Evolutionary conservation across 2,888 invertebrate species (phyloP).

Genomic region (Tryphoninae sp.): DNA sequence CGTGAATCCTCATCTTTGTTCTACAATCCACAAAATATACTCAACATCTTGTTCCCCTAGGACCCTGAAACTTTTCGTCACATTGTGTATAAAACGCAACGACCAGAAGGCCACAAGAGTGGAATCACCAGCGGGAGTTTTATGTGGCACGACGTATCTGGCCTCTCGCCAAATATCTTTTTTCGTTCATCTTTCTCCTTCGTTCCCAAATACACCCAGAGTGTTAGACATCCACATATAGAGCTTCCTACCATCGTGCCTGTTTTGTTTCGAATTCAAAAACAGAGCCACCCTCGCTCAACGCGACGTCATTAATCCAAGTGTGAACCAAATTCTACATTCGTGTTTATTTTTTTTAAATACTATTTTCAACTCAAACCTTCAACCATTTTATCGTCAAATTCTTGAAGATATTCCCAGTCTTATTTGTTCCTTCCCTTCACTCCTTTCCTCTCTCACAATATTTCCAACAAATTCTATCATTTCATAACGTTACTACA

Average conservation of each 20-base stretch:
- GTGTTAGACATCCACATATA: not conserved
- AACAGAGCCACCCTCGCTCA: conserved; percentile 6
- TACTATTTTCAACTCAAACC: not conserved
- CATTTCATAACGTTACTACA: not conserved
- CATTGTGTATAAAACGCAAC: conserved; percentile 17
- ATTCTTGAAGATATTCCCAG: not conserved
- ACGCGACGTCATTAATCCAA: not conserved
- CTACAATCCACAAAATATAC: not conserved
- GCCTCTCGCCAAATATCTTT: conserved; percentile 31
- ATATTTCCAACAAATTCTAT: not conserved
- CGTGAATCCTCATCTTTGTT: not conserved
- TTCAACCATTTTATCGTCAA: not conserved
- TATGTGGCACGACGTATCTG: conserved; percentile 42
- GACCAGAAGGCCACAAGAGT: conserved; percentile 19
- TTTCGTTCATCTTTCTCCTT: conserved; percentile 8
- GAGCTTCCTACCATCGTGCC: not conserved
- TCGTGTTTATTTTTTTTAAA: not conserved
- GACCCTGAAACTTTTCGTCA: conserved; percentile 30
- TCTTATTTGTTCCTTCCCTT: not conserved
- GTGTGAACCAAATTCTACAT: not conserved
- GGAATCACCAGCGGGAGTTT: conserved; percentile 14
- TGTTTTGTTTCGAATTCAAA: not conserved
- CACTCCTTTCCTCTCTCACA: too few relatives aligned
- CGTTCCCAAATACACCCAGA: conserved; percentile 10
- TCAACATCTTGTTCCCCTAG: conserved; percentile 8